phyloP scores from a whole-genome alignment of 2,113 vertebrate genomes.

The Dipodomys spectabilis region DNA sequence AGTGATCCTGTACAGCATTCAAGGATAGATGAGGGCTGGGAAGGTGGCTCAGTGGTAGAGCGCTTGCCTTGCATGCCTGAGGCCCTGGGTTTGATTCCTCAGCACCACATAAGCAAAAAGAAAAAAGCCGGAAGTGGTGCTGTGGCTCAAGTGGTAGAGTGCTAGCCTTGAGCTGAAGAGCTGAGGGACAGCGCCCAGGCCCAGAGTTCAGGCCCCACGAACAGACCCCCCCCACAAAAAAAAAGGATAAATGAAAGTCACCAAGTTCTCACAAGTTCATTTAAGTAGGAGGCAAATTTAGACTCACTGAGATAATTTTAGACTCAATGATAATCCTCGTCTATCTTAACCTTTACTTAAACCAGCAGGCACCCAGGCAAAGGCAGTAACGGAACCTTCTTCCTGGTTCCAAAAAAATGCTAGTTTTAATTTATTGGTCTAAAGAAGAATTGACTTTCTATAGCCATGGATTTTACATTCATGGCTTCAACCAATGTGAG shows the following conservation, averaged over 20 bases:
- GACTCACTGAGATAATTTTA: neutral
- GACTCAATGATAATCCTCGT: neutral
- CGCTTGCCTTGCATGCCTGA: no score
- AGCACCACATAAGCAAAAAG: no score
- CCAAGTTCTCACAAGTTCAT: neutral
- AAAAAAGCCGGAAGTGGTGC: no score
- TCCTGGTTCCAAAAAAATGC: neutral
- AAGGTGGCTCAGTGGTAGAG: no score
- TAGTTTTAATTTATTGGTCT: neutral
- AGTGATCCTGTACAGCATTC: neutral
- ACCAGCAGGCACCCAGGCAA: neutral
- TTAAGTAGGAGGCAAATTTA: neutral
- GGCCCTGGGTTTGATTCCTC: no score
- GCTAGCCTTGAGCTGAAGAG: no score
- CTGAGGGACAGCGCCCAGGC: no score
- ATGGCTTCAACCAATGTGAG: neutral
- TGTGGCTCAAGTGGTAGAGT: no score
- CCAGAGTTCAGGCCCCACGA: no score
- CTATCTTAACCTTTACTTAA: neutral
- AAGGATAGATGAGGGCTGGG: neutral
- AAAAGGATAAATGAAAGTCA: neutral
- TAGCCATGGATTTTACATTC: neutral
- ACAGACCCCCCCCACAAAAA: no score
- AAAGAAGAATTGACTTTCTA: neutral
- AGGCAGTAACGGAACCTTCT: neutral